Evolutionary conservation across 2,113 vertebrate species (phyloP).

Genomic region (Oncorhynchus keta): DNA sequence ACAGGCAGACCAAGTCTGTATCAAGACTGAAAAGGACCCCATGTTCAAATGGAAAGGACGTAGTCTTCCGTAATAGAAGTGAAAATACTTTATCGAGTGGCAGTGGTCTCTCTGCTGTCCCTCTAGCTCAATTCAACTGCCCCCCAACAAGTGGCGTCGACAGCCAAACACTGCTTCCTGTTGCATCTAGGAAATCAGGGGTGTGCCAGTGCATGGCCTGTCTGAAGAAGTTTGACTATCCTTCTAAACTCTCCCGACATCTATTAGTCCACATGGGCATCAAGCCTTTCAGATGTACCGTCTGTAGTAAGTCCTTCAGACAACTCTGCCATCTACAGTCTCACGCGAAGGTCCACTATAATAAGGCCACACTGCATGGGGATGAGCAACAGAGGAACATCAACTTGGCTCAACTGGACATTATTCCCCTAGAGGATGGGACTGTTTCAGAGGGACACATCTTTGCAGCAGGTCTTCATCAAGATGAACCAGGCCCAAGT

Average conservation of each 20-base stretch:
- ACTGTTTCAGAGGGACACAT: not conserved
- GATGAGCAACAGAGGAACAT: slow-evolving; percentile 15
- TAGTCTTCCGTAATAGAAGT: not conserved
- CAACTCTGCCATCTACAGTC: slow-evolving; percentile 82
- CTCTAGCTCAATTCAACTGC: not conserved
- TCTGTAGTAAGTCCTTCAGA: slow-evolving; percentile 81
- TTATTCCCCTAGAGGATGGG: not conserved
- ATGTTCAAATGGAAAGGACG: not conserved
- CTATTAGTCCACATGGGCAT: slow-evolving; percentile 82
- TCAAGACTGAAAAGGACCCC: not conserved
- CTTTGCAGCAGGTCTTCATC: not conserved
- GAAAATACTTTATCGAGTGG: not conserved
- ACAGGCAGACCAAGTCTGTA: not conserved
- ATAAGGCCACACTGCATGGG: slow-evolving; percentile 33
- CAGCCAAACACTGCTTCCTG: not conserved
- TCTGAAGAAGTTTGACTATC: slow-evolving; percentile 78
- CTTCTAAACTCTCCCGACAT: slow-evolving; percentile 82
- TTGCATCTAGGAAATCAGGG: slow-evolving; percentile 2
- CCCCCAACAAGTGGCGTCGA: not conserved
- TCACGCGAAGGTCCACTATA: slow-evolving; percentile 75
- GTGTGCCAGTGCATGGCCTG: slow-evolving; percentile 78
- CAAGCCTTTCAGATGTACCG: slow-evolving; percentile 79
- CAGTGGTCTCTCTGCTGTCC: slow-evolving; percentile 38
- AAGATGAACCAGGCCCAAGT: not conserved
- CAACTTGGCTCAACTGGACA: not conserved